Evolutionary conservation across 2,888 invertebrate genomes (phyloP).

Genomic region (Brachyptera putata): DNA sequence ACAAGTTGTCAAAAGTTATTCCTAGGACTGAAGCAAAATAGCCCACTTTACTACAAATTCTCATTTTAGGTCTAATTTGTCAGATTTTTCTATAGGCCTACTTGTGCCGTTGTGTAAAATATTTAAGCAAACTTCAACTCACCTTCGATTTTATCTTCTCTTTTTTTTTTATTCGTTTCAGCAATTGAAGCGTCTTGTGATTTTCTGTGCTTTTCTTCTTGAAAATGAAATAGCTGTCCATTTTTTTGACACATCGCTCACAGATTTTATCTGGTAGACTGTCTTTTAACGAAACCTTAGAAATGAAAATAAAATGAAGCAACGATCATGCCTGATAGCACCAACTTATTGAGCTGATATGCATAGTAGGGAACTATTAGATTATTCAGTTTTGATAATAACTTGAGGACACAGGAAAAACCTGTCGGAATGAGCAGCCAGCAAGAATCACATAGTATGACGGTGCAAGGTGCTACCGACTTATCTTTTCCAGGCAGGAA

Average conservation of each 20-base stretch:
- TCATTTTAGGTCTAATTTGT: too few relatives aligned
- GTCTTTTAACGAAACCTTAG: background rate
- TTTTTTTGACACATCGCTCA: background rate
- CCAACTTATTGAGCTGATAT: too few relatives aligned
- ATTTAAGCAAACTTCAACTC: too few relatives aligned
- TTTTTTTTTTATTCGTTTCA: background rate
- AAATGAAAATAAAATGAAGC: background rate
- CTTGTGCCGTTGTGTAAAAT: too few relatives aligned
- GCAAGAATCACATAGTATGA: too few relatives aligned
- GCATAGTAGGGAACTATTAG: too few relatives aligned
- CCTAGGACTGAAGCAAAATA: too few relatives aligned
- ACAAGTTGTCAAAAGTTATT: too few relatives aligned
- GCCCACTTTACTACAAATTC: too few relatives aligned
- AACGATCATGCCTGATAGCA: too few relatives aligned
- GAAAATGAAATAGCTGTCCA: background rate
- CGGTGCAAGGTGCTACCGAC: background rate
- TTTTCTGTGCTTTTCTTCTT: background rate
- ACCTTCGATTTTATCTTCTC: background rate
- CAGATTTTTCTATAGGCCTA: too few relatives aligned
- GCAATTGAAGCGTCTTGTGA: background rate
- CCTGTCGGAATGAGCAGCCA: background rate
- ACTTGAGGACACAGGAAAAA: background rate
- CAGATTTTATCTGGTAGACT: background rate
- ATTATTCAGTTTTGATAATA: too few relatives aligned
- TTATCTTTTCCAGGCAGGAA: background rate